A percentile compares a stretch with the other conserved stretches of the same genome.
Evolutionary conservation across 2,113 vertebrate species (phyloP).

Genomic region (Cricetomys ansorgei): DNA sequence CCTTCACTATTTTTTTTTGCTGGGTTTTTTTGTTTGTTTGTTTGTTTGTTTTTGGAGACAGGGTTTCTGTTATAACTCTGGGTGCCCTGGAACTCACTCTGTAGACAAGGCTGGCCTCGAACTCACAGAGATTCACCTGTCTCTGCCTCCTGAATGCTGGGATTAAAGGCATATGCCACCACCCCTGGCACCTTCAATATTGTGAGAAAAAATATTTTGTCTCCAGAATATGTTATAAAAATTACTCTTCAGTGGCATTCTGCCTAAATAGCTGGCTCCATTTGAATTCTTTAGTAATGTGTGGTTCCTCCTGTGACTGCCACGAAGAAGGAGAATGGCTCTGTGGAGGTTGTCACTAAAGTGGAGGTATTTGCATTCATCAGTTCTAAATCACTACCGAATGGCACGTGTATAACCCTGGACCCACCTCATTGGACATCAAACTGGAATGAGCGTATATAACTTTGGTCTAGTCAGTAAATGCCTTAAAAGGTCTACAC

Average conservation of each 20-base stretch:
- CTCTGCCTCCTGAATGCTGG: too few relatives aligned
- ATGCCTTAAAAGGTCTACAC: conserved; percentile 77
- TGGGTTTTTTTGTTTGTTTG: too few relatives aligned
- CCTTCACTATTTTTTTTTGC: conserved; percentile 52
- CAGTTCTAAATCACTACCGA: conserved; percentile 81
- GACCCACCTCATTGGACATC: conserved; percentile 82
- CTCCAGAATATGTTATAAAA: conserved; percentile 71
- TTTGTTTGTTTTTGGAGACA: too few relatives aligned
- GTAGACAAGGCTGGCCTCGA: too few relatives aligned
- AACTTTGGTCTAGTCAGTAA: conserved; percentile 80
- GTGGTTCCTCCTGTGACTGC: conserved; percentile 63
- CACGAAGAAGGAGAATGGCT: conserved; percentile 77
- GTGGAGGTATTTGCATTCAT: conserved; percentile 82
- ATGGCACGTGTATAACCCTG: conserved; percentile 83
- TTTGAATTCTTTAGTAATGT: conserved; percentile 72
- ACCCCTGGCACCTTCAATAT: conserved; percentile 62
- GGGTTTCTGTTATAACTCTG: too few relatives aligned
- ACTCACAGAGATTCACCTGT: too few relatives aligned
- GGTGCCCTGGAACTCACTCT: too few relatives aligned
- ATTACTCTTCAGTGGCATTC: conserved; percentile 74
- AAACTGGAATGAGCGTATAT: conserved; percentile 74
- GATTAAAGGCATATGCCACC: too few relatives aligned
- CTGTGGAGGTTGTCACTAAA: conserved; percentile 82
- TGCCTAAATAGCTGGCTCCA: conserved; percentile 68
- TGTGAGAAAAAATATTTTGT: conserved; percentile 1